Evolutionary conservation across 2,797 vertebrate genomes (phyloP).

Genomic region (Eremophila alpestris): DNA sequence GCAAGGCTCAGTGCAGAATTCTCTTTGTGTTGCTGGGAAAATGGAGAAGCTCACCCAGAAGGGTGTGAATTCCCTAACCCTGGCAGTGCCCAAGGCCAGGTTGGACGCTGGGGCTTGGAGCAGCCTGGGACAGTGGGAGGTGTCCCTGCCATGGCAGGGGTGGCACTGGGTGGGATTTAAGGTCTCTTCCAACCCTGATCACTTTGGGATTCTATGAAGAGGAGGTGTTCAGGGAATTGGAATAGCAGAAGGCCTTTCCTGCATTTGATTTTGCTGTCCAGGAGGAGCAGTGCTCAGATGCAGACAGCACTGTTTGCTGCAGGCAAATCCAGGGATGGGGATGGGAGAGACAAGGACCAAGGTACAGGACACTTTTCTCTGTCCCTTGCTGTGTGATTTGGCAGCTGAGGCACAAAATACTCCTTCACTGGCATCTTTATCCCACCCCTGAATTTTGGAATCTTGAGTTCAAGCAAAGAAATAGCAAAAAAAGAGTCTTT

Average conservation of each 20-base stretch:
- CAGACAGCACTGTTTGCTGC: not conserved
- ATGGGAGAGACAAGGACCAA: not conserved
- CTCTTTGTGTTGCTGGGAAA: not conserved
- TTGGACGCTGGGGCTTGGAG: accelerated
- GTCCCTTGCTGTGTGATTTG: not conserved
- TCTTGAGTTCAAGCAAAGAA: not conserved
- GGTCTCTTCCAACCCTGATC: not conserved
- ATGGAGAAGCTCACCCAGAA: not conserved
- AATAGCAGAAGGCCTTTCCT: not conserved
- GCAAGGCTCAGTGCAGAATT: not conserved
- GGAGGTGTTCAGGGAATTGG: not conserved
- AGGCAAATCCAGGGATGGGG: not conserved
- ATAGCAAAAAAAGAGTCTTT: not conserved
- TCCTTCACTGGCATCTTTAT: not conserved
- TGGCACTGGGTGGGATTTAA: accelerated
- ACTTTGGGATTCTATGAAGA: not conserved
- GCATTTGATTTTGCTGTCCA: not conserved
- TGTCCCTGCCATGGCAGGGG: not conserved
- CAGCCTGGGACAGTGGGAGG: not conserved
- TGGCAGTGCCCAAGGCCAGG: accelerated
- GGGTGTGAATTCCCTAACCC: not conserved
- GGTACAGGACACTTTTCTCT: accelerated
- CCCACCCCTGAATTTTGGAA: not conserved
- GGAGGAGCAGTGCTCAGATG: not conserved
- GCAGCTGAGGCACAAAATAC: not conserved